Percentiles rank a stretch among this genome's conserved stretches.
Evolutionary conservation across 2,113 vertebrate species (phyloP).

Genomic region (Notarius quadriscutis): DNA sequence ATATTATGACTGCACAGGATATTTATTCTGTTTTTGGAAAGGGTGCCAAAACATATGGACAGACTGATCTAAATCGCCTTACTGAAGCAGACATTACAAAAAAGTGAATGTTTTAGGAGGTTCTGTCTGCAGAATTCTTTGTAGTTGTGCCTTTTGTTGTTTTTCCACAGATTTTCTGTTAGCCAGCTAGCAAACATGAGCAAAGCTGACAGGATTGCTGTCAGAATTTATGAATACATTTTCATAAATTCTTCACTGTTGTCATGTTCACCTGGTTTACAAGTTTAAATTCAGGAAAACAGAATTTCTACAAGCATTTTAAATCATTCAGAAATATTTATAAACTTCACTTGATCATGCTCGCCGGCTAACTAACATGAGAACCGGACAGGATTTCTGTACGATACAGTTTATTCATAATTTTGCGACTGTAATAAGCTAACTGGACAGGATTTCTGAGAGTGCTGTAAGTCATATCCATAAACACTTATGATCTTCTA

Average conservation of each 20-base stretch:
- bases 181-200: background rate
- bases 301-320: background rate
- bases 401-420: background rate
- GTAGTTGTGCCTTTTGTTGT: background rate
- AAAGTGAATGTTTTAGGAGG: background rate
- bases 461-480: background rate
- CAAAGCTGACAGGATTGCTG: background rate
- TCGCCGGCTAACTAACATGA: background rate
- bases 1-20: background rate
- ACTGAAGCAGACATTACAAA: background rate
- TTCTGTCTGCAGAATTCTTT: background rate
- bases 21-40: background rate
- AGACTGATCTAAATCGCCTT: background rate
- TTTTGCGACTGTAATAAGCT: background rate
- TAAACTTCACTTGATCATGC: background rate
- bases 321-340: background rate
- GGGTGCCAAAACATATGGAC: background rate
- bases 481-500: background rate
- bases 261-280: background rate
- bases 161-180: background rate
- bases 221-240: background rate
- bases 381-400: background rate
- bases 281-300: background rate
- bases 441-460: background rate
- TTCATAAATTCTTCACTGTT: background rate